Conservation (phyloP, 2,797 vertebrate genomes). For the Muraenolepis orangiensis region DNA sequence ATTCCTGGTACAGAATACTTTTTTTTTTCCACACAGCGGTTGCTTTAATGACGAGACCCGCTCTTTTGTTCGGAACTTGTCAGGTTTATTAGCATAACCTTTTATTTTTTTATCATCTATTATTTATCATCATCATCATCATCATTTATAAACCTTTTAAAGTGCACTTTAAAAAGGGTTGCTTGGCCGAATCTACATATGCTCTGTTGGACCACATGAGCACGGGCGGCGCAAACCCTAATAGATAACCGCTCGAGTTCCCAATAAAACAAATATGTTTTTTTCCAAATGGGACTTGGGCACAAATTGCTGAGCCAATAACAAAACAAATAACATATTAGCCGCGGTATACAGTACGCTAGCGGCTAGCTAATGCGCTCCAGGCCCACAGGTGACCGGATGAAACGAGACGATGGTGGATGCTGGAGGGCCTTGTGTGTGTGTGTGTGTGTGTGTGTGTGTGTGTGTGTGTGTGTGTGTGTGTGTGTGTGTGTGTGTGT, state of each 20-base stretch:
- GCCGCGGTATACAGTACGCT: not conserved
- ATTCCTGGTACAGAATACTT: too few relatives aligned
- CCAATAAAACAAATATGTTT: not conserved
- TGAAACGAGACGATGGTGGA: not conserved
- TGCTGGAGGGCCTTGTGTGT: too few relatives aligned
- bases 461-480: too few relatives aligned
- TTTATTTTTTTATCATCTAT: too few relatives aligned
- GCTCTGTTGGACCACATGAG: not conserved
- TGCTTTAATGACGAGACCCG: too few relatives aligned
- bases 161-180: not conserved
- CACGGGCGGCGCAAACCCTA: too few relatives aligned
- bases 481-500: constrained; percentile 3
- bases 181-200: not conserved
- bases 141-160: too few relatives aligned
- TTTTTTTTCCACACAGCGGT: too few relatives aligned
- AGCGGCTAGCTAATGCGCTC: not conserved
- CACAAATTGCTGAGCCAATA: not conserved
- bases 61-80: not conserved
- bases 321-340: not conserved
- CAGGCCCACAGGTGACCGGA: not conserved
- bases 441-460: too few relatives aligned
- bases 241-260: not conserved
- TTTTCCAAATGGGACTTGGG: not conserved
- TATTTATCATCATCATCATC: too few relatives aligned
- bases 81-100: not conserved